Evolutionary conservation across 2,888 invertebrate species (phyloP).

Genomic region (Phorcus lineatus): DNA sequence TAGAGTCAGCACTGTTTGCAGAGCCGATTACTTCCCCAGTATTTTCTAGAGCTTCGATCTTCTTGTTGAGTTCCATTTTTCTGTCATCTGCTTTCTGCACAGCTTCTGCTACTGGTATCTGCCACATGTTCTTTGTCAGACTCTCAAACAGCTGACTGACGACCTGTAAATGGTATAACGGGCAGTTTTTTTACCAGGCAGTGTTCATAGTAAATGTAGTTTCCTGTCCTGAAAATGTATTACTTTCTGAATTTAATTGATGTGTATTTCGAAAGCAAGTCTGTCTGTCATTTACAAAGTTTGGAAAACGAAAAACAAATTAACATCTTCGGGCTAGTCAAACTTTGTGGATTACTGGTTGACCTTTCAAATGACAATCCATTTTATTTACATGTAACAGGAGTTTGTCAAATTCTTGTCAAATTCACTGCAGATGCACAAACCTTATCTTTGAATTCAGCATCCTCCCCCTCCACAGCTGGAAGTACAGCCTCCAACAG

Average conservation of each 20-base stretch:
- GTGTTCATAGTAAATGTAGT: too few species aligned
- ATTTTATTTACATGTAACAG: too few species aligned
- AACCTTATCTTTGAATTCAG: conserved; percentile 76
- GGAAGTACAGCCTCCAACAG: conserved; percentile 78
- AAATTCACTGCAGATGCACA: too few species aligned
- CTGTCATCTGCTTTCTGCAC: conserved; percentile 54
- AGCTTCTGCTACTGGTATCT: conserved; percentile 73
- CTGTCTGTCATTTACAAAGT: too few species aligned
- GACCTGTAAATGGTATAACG: conserved; percentile 70
- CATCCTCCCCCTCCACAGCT: conserved; percentile 69
- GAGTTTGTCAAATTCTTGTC: too few species aligned
- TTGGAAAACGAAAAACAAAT: too few species aligned
- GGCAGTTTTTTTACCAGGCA: neutral
- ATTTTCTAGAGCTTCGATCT: conserved; percentile 30
- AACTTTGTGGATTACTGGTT: too few species aligned
- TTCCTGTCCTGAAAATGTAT: too few species aligned
- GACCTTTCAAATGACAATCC: too few species aligned
- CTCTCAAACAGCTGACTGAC: conserved; percentile 78
- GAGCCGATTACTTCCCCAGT: conserved; percentile 1
- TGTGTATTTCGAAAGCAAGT: too few species aligned
- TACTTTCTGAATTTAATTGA: too few species aligned
- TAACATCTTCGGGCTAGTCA: too few species aligned
- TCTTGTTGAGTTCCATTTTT: conserved; percentile 56
- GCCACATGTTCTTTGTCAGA: conserved; percentile 79
- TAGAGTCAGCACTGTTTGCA: conserved; percentile 1